Percentiles rank a stretch among this genome's conserved stretches.
Evolutionary conservation across 2,888 invertebrate species (phyloP).

Genomic region (Tineola bisselliella): DNA sequence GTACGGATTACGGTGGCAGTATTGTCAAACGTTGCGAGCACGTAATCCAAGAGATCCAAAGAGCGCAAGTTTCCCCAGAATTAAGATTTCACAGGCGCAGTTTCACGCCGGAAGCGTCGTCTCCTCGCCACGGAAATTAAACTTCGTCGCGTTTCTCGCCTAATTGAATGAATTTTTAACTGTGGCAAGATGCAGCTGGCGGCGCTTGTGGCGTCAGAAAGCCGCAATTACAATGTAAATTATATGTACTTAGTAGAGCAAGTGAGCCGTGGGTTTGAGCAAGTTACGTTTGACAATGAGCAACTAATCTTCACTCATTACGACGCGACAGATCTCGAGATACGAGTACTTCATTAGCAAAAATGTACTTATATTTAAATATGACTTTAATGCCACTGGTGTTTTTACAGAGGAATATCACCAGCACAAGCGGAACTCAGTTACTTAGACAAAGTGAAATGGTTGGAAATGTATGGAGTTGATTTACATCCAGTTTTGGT

Average conservation of each 20-base stretch:
- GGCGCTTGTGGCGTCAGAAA: constrained; percentile 42
- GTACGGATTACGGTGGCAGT: neutral
- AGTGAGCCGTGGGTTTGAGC: constrained; percentile 32
- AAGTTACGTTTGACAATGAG: constrained; percentile 12
- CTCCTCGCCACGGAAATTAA: constrained; percentile 43
- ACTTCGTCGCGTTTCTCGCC: constrained; percentile 48
- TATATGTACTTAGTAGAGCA: constrained; percentile 48
- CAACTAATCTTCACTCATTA: neutral
- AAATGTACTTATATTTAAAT: neutral
- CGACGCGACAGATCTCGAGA: neutral
- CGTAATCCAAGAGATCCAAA: constrained; percentile 21
- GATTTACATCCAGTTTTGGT: constrained; percentile 97
- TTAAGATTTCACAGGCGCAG: constrained; percentile 46
- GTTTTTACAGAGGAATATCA: constrained; percentile 78
- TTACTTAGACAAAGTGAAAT: constrained; percentile 97
- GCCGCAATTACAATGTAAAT: constrained; percentile 63
- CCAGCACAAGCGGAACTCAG: constrained; percentile 93
- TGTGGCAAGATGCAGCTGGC: constrained; percentile 55
- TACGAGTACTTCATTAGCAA: neutral
- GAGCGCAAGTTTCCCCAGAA: constrained; percentile 31
- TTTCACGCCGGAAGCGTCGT: constrained; percentile 39
- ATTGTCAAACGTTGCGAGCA: constrained; percentile 6
- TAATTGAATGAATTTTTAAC: constrained; percentile 65
- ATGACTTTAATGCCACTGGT: neutral
- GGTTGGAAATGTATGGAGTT: constrained; percentile 98